A percentile compares a stretch with the other conserved stretches of the same genome.
These are phyloP conservation scores for Netelia melanura DNA, from an alignment of 2,888 invertebrate species.

Conservation along the genomic window DNA sequence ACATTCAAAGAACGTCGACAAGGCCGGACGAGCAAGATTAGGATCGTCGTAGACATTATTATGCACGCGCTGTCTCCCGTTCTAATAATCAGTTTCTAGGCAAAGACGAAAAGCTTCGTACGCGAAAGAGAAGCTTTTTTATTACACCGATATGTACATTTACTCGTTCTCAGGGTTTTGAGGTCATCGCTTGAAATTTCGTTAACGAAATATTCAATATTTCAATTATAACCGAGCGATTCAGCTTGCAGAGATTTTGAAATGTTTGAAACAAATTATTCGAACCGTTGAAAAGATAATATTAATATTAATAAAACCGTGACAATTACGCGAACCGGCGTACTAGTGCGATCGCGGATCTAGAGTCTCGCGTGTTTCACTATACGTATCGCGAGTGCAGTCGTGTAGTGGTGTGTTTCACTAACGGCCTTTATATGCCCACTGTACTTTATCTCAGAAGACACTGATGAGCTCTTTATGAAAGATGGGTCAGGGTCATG, in stretches of 20 bases:
- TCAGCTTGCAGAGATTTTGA: neutral
- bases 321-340: no score
- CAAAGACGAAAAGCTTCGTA: slow-evolving; percentile 58
- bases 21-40: slow-evolving; percentile 82
- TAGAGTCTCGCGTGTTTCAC: slow-evolving; percentile 8
- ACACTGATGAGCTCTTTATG: slow-evolving; percentile 80
- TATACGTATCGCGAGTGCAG: slow-evolving; percentile 44
- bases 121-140: slow-evolving; percentile 12
- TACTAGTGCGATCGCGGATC: neutral
- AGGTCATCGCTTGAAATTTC: neutral
- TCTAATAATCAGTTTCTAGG: slow-evolving; percentile 61
- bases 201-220: neutral
- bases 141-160: neutral
- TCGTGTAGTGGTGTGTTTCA: slow-evolving; percentile 2
- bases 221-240: neutral
- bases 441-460: slow-evolving; percentile 80
- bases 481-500: slow-evolving; percentile 82
- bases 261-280: no score
- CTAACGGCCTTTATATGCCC: slow-evolving; percentile 69
- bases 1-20: slow-evolving; percentile 79
- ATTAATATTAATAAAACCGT: no score
- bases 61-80: slow-evolving; percentile 66
- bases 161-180: neutral
- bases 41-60: slow-evolving; percentile 75
- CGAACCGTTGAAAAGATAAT: no score